Percentiles rank a stretch among this genome's conserved stretches.
Conservation (phyloP, 2,888 invertebrate species). For the Phlogophora meticulosa region DNA sequence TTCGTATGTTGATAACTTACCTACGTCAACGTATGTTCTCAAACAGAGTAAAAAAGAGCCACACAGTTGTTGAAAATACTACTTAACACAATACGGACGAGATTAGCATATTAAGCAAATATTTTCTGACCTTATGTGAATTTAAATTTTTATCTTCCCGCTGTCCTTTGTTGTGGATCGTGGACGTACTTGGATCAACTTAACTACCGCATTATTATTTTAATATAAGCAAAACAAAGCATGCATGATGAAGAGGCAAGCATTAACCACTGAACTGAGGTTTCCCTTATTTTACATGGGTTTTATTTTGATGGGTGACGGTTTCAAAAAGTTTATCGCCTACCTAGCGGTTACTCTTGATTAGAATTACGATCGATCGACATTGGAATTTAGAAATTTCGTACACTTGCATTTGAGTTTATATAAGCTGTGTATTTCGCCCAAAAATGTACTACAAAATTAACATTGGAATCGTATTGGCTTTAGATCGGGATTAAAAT, state of each 20-base stretch:
- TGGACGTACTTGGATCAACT: slow-evolving; percentile 18
- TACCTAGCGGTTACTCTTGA: too few relatives aligned
- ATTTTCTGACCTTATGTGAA: slow-evolving; percentile 17
- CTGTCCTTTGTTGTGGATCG: slow-evolving; percentile 20
- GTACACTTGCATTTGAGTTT: too few relatives aligned
- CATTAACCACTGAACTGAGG: background rate
- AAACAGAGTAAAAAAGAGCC: slow-evolving; percentile 13
- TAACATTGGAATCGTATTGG: too few relatives aligned
- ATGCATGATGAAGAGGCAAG: slow-evolving; percentile 1
- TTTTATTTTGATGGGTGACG: too few relatives aligned
- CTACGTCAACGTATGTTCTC: background rate
- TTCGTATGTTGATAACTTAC: too few relatives aligned
- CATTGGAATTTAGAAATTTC: too few relatives aligned
- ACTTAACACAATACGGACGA: slow-evolving; percentile 13
- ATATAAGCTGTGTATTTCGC: too few relatives aligned
- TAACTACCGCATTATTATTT: slow-evolving; percentile 1
- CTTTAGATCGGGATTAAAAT: too few relatives aligned
- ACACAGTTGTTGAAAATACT: slow-evolving; percentile 10
- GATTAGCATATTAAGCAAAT: slow-evolving; percentile 36
- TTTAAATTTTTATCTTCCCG: slow-evolving; percentile 19
- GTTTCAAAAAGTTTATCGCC: too few relatives aligned
- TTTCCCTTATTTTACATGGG: too few relatives aligned
- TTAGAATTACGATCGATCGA: too few relatives aligned
- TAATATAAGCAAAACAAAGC: slow-evolving; percentile 4
- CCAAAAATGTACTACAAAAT: too few relatives aligned